phyloP scores from a whole-genome alignment of 2,113 vertebrate genomes.

The Orientallactaga bullata region DNA sequence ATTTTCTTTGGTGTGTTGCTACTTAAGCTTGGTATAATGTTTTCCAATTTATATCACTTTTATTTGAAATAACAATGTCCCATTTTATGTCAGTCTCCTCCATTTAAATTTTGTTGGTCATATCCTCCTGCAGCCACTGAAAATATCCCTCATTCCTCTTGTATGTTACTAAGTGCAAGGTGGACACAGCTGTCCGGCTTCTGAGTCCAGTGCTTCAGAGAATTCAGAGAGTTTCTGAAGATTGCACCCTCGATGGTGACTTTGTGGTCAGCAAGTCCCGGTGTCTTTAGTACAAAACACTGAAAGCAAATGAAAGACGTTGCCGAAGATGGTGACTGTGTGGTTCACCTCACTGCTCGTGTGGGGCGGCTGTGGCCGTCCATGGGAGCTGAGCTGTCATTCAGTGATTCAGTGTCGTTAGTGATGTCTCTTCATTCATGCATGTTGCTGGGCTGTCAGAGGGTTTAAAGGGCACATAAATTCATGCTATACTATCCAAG shows the following conservation, averaged over 20 bases:
- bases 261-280: fast-evolving
- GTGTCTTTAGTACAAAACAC: not conserved
- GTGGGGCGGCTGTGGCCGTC: not conserved
- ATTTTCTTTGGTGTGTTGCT: too few species aligned
- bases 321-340: not conserved
- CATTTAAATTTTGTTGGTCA: not conserved
- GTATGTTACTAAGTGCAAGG: not conserved
- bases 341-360: not conserved
- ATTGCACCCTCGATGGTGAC: not conserved
- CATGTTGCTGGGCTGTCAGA: not conserved
- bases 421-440: not conserved
- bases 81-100: not conserved
- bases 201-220: not conserved
- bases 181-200: not conserved
- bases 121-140: not conserved
- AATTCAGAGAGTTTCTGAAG: not conserved
- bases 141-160: not conserved
- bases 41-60: not conserved
- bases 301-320: not conserved
- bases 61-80: not conserved
- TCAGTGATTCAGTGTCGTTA: not conserved
- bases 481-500: not conserved
- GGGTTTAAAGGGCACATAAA: not conserved
- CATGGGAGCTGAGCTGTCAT: not conserved
- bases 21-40: too few species aligned